Conservation (phyloP, 37 sponge, comb jelly and placozoan species). For the Halisarca cf. caerulea region DNA sequence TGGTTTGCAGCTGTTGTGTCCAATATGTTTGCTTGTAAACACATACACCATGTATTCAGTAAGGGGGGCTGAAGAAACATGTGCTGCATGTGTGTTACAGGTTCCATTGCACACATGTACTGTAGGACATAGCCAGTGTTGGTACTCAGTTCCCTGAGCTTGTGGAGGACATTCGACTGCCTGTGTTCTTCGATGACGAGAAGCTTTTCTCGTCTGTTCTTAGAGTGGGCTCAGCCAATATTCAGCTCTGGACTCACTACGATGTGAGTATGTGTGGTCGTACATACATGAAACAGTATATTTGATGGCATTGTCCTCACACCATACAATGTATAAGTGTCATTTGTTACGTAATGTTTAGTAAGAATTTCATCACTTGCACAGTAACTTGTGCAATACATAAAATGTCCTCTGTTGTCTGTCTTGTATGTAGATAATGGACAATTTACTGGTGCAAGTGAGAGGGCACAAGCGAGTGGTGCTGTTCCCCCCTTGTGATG, state of each 20-base stretch:
- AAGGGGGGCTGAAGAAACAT: no score
- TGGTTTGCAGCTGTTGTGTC: no score
- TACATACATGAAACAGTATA: conserved; percentile 9
- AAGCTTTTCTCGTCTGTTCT: conserved; percentile 86
- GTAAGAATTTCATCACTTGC: no score
- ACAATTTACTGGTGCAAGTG: conserved; percentile 91
- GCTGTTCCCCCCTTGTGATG: conserved; percentile 76
- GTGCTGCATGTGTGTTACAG: conserved; percentile 24
- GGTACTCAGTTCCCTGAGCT: conserved; percentile 78
- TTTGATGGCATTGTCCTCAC: no score
- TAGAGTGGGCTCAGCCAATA: conserved; percentile 75
- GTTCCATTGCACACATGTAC: neutral
- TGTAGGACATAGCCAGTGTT: conserved; percentile 81
- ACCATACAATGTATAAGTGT: no score
- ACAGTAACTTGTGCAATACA: no score
- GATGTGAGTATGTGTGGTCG: no score
- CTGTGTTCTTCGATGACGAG: conserved; percentile 52
- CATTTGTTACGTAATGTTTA: no score
- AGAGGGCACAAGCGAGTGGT: conserved; percentile 78
- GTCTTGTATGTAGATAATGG: conserved; percentile 88
- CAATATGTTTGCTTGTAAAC: no score
- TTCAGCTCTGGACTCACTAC: conserved; percentile 94
- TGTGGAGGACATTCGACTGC: conserved; percentile 67
- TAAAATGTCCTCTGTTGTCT: neutral
- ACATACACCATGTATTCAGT: no score